A percentile compares a stretch with the other conserved stretches of the same genome.
These are phyloP conservation scores for Camponotus floridanus DNA, from an alignment of 1,140 invertebrate genomes.

Conservation along the genomic window DNA sequence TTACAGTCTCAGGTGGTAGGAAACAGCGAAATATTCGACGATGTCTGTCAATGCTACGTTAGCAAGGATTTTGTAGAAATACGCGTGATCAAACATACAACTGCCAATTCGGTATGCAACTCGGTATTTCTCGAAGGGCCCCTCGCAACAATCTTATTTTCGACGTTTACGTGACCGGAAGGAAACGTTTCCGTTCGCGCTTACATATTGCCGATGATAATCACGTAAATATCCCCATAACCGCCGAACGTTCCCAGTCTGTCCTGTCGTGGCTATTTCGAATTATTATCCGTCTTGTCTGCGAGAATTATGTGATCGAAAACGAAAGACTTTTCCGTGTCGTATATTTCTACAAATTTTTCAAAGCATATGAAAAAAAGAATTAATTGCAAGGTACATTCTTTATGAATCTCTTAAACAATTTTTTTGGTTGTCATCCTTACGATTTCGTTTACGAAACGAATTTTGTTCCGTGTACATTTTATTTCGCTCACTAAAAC, in stretches of 20 bases:
- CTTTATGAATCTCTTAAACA: not conserved
- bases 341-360: slow-evolving; percentile 8
- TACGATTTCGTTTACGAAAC: not conserved
- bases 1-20: slow-evolving; percentile 34
- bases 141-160: slow-evolving; percentile 34
- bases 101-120: not conserved
- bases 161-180: slow-evolving; percentile 55
- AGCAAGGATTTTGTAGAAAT: slow-evolving; percentile 21
- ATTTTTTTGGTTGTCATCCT: not conserved
- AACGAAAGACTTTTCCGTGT: not conserved
- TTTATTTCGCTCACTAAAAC: not conserved
- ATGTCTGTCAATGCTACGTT: slow-evolving; percentile 39
- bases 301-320: not conserved
- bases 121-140: not conserved
- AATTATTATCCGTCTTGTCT: too few species aligned
- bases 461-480: not conserved
- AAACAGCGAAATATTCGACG: slow-evolving; percentile 54
- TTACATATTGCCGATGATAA: slow-evolving; percentile 15
- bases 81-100: slow-evolving; percentile 13
- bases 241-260: slow-evolving; percentile 35
- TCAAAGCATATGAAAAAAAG: not conserved
- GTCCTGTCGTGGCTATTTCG: not conserved
- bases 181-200: slow-evolving; percentile 17
- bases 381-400: not conserved
- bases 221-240: slow-evolving; percentile 49